phyloP scores from a whole-genome alignment of 2,888 invertebrate genomes.

The Tenthredo notha region DNA sequence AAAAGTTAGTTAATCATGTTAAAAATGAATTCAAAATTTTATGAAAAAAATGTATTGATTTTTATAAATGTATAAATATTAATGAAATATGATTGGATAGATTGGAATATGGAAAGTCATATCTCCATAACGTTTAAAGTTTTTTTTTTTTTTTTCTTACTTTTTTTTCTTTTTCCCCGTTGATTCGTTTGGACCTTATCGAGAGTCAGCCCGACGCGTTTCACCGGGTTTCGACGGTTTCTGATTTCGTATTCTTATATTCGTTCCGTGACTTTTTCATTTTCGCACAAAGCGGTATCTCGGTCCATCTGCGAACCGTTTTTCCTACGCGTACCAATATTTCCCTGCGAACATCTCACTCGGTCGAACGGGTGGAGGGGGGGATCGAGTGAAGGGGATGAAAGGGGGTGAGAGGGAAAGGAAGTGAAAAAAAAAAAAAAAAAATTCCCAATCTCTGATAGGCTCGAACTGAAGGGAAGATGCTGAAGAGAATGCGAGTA shows the following conservation, averaged over 20 bases:
- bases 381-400: not conserved
- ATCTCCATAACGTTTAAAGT: constrained; percentile 2
- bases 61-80: not conserved
- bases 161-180: not conserved
- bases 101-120: not conserved
- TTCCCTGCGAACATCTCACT: constrained; percentile 52
- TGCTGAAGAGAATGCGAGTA: constrained; percentile 14
- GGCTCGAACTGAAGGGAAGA: not conserved
- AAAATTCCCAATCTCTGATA: constrained; percentile 51
- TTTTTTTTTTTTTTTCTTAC: not conserved
- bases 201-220: constrained; percentile 32
- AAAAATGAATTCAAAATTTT: not conserved
- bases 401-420: not conserved
- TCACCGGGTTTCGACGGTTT: constrained; percentile 6
- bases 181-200: constrained; percentile 52
- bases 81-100: not conserved
- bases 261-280: constrained; percentile 69
- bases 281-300: constrained; percentile 66
- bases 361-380: constrained; percentile 35
- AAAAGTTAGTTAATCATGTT: not conserved
- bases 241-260: constrained; percentile 61
- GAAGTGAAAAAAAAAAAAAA: constrained; percentile 42
- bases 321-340: constrained; percentile 52
- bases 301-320: constrained; percentile 60
- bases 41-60: too few relatives aligned